Base-by-base conservation (phyloP, 2,888 invertebrate genomes). In the Aleiodes alternator region DNA sequence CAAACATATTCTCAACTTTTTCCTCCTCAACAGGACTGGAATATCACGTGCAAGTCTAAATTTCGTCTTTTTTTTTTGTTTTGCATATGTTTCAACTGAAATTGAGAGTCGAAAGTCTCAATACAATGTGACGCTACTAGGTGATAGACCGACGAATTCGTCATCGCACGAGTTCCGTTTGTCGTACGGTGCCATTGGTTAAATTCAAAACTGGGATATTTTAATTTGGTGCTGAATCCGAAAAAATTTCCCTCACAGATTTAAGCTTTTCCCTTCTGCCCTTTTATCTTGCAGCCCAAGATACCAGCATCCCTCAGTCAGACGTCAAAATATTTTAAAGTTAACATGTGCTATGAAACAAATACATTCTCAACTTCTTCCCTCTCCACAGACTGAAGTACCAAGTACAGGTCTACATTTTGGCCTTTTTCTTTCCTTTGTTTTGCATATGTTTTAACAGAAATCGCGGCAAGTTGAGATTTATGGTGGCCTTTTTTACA, bases 401-500 rank as follows among this genome's bases (percentile, higher is more conserved):
- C 38, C 38, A 38, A 38, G 38, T 38, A 38, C 38, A 12, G n/a
- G 69, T 50, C 50, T 50, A 69, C 50, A 12, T 69, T 51, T 11
- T 51, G 12, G 34, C 64, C n/a, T n/a, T 14, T 14, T 14, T 29
- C 7, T 57, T n/a, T 61, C 12, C 11, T 59, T 12, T 61, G 16
- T 64, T 48, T 48, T 8, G 12, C 51, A 50, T 51, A 5, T 50
- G 12, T n/a, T 51, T n/a, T 14, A 51, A 31, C 50, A 68, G 51
- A 68, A 29, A 68, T 51, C 51, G 51, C 50, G 31, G 29, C 50
- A 51, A 81, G 83, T 82, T 82, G 85, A 85, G 87, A 87, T 87
- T 87, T 87, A 86, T 87, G 85, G 78, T 83, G 82, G 85, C 29
- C 51, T 71, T 59, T 87, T 87, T 87, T 86, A 88, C 85, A 87